A percentile compares a stretch with the other conserved stretches of the same genome.
phyloP scores from a whole-genome alignment of 2,113 vertebrate species.

The Maccullochella peelii region DNA sequence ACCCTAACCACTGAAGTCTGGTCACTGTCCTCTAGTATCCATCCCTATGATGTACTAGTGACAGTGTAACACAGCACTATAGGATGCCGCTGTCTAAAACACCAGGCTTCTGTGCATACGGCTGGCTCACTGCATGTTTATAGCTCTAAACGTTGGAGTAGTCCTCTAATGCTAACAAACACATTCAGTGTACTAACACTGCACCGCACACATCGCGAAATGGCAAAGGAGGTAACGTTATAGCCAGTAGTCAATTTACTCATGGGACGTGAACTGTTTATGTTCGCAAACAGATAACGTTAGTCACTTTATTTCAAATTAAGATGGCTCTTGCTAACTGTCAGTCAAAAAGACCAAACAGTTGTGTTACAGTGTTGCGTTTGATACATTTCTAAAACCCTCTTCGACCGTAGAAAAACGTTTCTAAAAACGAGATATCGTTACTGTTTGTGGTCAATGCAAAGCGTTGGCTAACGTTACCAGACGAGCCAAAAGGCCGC shows the following conservation, averaged over 20 bases:
- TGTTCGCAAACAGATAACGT: background rate
- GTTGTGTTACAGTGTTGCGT: background rate
- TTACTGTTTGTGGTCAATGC: background rate
- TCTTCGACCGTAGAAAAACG: rapidly evolving
- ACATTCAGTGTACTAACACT: background rate
- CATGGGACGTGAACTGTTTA: background rate
- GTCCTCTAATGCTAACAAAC: background rate
- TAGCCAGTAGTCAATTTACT: background rate
- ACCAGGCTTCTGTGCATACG: background rate
- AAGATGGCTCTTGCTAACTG: background rate
- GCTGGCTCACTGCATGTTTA: background rate
- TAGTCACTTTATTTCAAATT: background rate
- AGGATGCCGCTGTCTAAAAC: background rate
- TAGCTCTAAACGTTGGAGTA: background rate
- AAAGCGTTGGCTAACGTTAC: background rate
- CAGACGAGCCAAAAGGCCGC: background rate
- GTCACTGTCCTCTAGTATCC: background rate
- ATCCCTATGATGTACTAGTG: background rate
- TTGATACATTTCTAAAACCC: background rate
- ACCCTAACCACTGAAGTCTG: background rate
- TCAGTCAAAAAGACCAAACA: background rate
- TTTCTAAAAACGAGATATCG: background rate
- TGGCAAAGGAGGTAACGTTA: background rate
- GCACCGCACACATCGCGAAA: background rate
- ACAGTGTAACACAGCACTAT: background rate